Base-by-base conservation (phyloP, 53 echinoderm and acorn worm species). In the Temnopleurus reevesii region DNA sequence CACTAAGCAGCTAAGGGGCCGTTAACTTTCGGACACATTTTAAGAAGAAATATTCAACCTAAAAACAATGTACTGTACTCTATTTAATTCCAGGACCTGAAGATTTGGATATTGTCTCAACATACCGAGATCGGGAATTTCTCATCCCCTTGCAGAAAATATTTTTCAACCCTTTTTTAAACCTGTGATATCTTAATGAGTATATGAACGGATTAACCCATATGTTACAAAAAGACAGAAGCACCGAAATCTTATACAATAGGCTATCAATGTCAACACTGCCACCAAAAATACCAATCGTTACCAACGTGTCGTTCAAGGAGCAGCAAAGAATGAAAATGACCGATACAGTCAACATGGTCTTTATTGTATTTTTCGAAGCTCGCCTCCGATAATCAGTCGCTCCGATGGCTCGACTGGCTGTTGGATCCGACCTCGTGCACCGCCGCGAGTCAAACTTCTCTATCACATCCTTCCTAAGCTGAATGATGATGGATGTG, bases 191-290 rank as follows among this genome's bases (percentile, higher is more conserved):
- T 57, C 57, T 56, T 35, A 83, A 57, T 19, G 84, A 54, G 23
- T 83, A 83, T 17, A 83, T 38, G 27, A 83, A 83, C 2, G 84
- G 84, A 83, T 83, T 83, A 4, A 83, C 24, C 55, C 84, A 83
- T 41, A 83, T 83, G 34, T 83, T 83, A 1, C 84, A 56, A 10
- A 83, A 83, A 19, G 19, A 35, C 18, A 83, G 56, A 43, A 56
- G 57, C 12, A 83, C 84, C 6, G 84, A 83, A 18, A 83, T 33
- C 19, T 34, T 12, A 18, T 83, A 83, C 1, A 57, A 41, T 24
- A 76, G 24, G 12, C 76, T 2, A 2, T 43, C 10, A 2, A 76
- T 8, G 15, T 76, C 76, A 0, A 76, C 6, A 2, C 9, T 24
- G 18, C 23, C 44, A 21, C 76, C 76, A 24, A 43, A 76, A 10